A percentile compares a stretch with the other conserved stretches of the same genome.
Conservation (phyloP, 2,113 vertebrate genomes). For the Ramphastos sulfuratus region DNA sequence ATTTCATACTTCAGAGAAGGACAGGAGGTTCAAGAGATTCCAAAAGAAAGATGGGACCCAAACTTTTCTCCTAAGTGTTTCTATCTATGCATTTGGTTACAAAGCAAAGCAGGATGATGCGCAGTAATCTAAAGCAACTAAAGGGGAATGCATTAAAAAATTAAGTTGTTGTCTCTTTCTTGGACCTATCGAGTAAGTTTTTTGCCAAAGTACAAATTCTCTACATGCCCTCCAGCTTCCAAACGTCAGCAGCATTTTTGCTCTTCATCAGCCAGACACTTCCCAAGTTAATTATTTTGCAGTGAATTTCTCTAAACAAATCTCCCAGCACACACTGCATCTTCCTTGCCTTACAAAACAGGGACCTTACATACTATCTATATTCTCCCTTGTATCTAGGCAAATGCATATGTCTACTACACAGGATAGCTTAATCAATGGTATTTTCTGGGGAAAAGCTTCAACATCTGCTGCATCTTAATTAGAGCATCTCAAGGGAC, state of each 20-base stretch:
- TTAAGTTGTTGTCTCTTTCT: background rate
- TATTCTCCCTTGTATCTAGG: background rate
- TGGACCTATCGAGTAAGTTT: background rate
- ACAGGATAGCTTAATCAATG: slow-evolving; percentile 18
- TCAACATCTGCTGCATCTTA: slow-evolving; percentile 51
- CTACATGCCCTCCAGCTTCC: background rate
- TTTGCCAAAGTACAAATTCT: slow-evolving; percentile 21
- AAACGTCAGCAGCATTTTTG: background rate
- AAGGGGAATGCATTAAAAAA: background rate
- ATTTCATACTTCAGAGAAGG: background rate
- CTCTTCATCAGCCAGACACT: background rate
- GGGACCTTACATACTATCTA: background rate
- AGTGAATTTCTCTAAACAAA: background rate
- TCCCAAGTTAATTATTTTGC: background rate
- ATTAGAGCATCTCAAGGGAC: slow-evolving; percentile 44
- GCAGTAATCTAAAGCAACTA: background rate
- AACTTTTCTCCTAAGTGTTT: background rate
- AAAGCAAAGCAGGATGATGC: background rate
- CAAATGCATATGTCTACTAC: background rate
- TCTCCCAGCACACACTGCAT: background rate
- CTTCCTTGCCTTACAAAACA: background rate
- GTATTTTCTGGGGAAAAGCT: slow-evolving; percentile 18
- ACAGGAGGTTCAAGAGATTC: background rate
- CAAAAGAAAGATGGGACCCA: background rate
- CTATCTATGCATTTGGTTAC: background rate